phyloP scores from a whole-genome alignment of 1,140 invertebrate genomes.

The Ceratina australensis region DNA sequence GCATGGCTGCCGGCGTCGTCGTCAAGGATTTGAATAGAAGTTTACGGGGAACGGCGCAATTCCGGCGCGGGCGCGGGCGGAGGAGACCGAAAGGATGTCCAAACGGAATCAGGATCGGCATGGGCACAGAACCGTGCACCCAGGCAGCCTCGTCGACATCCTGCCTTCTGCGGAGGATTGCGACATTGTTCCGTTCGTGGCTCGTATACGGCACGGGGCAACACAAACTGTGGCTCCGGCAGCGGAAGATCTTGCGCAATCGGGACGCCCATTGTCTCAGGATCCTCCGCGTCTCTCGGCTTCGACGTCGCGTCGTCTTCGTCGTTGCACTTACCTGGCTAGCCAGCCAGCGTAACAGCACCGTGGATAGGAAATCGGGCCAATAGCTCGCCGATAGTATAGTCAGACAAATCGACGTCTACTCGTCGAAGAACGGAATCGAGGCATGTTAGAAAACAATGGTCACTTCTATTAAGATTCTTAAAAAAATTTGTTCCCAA shows the following conservation, averaged over 20 bases:
- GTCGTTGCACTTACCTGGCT: slow-evolving; percentile 12
- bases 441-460: neutral
- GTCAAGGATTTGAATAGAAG: slow-evolving; percentile 8
- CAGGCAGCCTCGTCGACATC: slow-evolving; percentile 77
- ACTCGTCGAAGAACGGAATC: neutral
- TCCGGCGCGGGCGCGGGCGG: slow-evolving; percentile 1
- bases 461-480: neutral
- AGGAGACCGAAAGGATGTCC: slow-evolving; percentile 53
- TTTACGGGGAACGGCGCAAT: slow-evolving; percentile 30
- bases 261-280: slow-evolving; percentile 73
- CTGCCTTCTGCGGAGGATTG: slow-evolving; percentile 69
- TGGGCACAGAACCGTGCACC: slow-evolving; percentile 68
- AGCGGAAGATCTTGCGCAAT: slow-evolving; percentile 75
- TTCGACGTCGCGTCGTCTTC: slow-evolving; percentile 59
- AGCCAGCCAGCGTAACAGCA: slow-evolving; percentile 5
- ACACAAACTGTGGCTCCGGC: slow-evolving; percentile 61
- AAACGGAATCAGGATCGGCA: slow-evolving; percentile 72
- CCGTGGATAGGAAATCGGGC: slow-evolving; percentile 22
- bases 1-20: neutral
- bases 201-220: slow-evolving; percentile 61
- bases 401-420: neutral
- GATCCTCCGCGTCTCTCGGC: slow-evolving; percentile 65
- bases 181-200: slow-evolving; percentile 62
- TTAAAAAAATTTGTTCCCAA: no score
- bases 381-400: slow-evolving; percentile 22